Percentiles rank a stretch among this genome's conserved stretches.
phyloP scores from a whole-genome alignment of 2,888 invertebrate genomes.

The Drosophila mulleri region DNA sequence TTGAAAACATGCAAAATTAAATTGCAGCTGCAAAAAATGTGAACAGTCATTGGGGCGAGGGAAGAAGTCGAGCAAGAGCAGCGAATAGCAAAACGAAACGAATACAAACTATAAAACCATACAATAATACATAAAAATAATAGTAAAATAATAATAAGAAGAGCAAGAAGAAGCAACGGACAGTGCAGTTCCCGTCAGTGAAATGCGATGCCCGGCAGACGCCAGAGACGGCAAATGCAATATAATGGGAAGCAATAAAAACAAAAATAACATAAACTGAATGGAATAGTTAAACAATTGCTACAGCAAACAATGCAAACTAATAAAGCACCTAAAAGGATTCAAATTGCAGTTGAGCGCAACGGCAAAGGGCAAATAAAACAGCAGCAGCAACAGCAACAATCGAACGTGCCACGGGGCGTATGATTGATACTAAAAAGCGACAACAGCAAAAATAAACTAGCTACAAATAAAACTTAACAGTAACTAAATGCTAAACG shows the following conservation, averaged over 20 bases:
- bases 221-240: slow-evolving; percentile 23
- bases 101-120: slow-evolving; percentile 24
- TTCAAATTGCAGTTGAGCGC: slow-evolving; percentile 37
- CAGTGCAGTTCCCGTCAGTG: neutral
- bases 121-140: slow-evolving; percentile 39
- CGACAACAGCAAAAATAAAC: neutral
- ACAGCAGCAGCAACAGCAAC: slow-evolving; percentile 35
- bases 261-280: slow-evolving; percentile 3
- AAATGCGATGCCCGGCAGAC: slow-evolving; percentile 21
- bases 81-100: slow-evolving; percentile 23
- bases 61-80: slow-evolving; percentile 4
- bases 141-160: slow-evolving; percentile 28
- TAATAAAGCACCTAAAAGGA: slow-evolving; percentile 76
- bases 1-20: slow-evolving; percentile 56
- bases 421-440: slow-evolving; percentile 66
- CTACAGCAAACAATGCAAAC: slow-evolving; percentile 68
- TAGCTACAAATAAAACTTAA: slow-evolving; percentile 11
- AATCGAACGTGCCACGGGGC: slow-evolving; percentile 66
- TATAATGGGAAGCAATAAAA: slow-evolving; percentile 32
- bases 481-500: slow-evolving; percentile 16
- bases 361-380: slow-evolving; percentile 1
- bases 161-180: slow-evolving; percentile 14
- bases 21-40: slow-evolving; percentile 52
- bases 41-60: neutral
- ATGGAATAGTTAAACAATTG: slow-evolving; percentile 51